phyloP scores from a whole-genome alignment of 2,113 vertebrate genomes.

The Zosterops borbonicus region DNA sequence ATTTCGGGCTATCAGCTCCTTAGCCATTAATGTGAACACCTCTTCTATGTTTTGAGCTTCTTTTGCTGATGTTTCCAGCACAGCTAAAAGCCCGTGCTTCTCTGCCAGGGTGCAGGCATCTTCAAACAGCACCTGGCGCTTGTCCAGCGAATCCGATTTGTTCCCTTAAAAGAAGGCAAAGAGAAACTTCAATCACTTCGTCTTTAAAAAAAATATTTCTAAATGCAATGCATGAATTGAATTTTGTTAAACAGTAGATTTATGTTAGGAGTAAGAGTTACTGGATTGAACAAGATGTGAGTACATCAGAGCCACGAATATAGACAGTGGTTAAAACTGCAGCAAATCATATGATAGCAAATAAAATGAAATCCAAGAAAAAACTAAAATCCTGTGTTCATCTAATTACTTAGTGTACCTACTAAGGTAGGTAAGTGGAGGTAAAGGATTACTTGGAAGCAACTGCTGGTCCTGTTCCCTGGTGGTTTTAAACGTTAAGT shows the following conservation, averaged over 20 bases:
- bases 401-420: background rate
- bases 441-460: background rate
- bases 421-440: background rate
- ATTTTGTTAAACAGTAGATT: background rate
- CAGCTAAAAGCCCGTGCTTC: constrained; percentile 83
- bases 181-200: background rate
- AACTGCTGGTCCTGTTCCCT: background rate
- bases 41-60: constrained; percentile 83
- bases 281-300: background rate
- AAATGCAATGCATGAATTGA: background rate
- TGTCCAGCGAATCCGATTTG: constrained; percentile 84
- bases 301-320: background rate
- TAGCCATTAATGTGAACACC: constrained; percentile 82
- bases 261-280: background rate
- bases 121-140: constrained; percentile 86
- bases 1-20: constrained; percentile 76
- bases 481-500: background rate
- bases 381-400: background rate
- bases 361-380: background rate
- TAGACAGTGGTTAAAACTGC: background rate
- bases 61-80: constrained; percentile 92
- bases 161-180: constrained; percentile 79
- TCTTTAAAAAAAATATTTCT: background rate
- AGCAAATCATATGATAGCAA: background rate
- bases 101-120: constrained; percentile 88